Evolutionary conservation across 2,888 invertebrate genomes (phyloP).

Genomic region (Empis livida): DNA sequence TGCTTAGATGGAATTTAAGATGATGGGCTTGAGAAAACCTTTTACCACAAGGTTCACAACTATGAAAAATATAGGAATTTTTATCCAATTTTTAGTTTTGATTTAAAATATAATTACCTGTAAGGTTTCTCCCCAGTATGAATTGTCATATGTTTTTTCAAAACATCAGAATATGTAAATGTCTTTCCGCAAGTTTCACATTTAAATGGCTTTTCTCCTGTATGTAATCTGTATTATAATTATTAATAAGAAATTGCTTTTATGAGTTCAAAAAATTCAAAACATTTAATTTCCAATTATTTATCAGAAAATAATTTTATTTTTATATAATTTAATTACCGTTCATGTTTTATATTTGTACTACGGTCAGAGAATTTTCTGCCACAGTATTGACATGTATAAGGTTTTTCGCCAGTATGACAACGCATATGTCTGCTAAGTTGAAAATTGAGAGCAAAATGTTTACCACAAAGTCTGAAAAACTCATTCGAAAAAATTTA

Average conservation of each 20-base stretch:
- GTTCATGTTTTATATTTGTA: not conserved
- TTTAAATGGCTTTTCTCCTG: constrained; percentile 30
- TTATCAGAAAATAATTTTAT: too few species aligned
- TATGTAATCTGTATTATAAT: constrained; percentile 29
- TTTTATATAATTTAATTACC: not conserved
- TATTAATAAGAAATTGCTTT: too few species aligned
- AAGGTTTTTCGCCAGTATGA: constrained; percentile 2
- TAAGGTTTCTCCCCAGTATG: constrained; percentile 34
- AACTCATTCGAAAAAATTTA: not conserved
- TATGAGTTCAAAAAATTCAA: too few species aligned
- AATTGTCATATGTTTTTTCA: constrained; percentile 29
- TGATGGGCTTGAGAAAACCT: constrained; percentile 31
- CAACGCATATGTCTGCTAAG: not conserved
- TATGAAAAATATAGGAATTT: constrained; percentile 6
- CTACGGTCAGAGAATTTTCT: not conserved
- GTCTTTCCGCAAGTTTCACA: constrained; percentile 31
- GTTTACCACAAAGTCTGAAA: constrained; percentile 5
- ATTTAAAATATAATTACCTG: constrained; percentile 13
- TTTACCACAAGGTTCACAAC: constrained; percentile 30
- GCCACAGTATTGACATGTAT: not conserved
- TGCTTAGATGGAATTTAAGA: constrained; percentile 30
- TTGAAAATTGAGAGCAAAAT: constrained; percentile 1
- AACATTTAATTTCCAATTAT: too few species aligned
- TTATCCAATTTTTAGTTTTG: not conserved
- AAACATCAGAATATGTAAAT: constrained; percentile 32